Conservation (phyloP, 1,140 invertebrate genomes). For the Aphaenogaster rudis region DNA sequence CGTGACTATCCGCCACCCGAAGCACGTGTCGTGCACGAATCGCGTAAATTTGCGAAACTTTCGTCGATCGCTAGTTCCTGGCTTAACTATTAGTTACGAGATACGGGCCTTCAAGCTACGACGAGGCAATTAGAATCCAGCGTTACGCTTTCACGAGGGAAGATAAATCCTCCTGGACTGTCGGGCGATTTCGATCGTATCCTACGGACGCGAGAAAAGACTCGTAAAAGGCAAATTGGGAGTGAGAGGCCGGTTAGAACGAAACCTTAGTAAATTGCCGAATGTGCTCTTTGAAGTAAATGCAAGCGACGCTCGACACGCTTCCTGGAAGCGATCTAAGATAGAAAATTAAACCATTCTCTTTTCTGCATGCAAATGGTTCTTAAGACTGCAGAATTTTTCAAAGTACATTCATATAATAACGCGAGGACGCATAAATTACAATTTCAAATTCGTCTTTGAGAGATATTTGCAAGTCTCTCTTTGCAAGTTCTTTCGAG, state of each 20-base stretch:
- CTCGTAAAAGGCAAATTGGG: slow-evolving; percentile 3
- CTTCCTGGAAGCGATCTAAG: not conserved
- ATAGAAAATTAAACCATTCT: slow-evolving; percentile 29
- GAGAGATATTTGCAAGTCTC: not conserved
- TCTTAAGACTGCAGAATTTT: not conserved
- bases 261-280: slow-evolving; percentile 3
- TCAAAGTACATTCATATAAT: not conserved
- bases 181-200: slow-evolving; percentile 40
- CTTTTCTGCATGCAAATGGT: not conserved
- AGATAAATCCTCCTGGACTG: slow-evolving; percentile 29
- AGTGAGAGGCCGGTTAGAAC: not conserved
- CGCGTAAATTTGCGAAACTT: slow-evolving; percentile 47
- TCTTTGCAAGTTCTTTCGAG: slow-evolving; percentile 5
- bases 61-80: slow-evolving; percentile 26
- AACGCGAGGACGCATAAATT: not conserved
- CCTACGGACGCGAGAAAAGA: not conserved
- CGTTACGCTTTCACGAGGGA: slow-evolving; percentile 56
- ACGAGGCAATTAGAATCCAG: slow-evolving; percentile 44
- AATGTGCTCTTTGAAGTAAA: not conserved
- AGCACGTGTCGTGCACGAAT: slow-evolving; percentile 17
- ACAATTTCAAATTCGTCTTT: not conserved
- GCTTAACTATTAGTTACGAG: slow-evolving; percentile 10
- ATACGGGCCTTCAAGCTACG: not conserved
- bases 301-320: not conserved
- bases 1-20: slow-evolving; percentile 17